Evolutionary conservation across 2,888 invertebrate genomes (phyloP).

Genomic region (Spodoptera littoralis): DNA sequence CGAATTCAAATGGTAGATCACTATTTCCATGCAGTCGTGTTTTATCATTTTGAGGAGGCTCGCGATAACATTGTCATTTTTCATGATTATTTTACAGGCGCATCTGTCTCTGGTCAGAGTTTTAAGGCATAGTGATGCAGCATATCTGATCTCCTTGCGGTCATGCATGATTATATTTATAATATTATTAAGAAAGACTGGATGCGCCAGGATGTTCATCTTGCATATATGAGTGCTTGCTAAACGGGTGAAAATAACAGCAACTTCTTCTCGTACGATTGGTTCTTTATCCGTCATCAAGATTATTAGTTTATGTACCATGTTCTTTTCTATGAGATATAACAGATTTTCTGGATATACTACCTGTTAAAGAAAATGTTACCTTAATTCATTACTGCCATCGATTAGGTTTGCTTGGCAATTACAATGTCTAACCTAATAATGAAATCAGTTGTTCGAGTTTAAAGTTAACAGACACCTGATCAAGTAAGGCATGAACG

Average conservation of each 20-base stretch:
- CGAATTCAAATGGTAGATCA: conserved; percentile 75
- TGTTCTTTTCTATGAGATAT: conserved; percentile 73
- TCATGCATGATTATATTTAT: conserved; percentile 75
- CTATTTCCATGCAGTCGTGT: conserved; percentile 77
- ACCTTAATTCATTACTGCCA: no score
- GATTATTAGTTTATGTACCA: conserved; percentile 78
- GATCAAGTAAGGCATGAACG: conserved; percentile 77
- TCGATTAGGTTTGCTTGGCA: no score
- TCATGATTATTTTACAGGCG: conserved; percentile 67
- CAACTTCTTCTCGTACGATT: conserved; percentile 78
- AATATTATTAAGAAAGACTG: conserved; percentile 71
- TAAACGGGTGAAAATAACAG: conserved; percentile 72
- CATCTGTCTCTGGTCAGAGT: conserved; percentile 73
- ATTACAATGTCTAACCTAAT: no score
- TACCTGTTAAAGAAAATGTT: conserved; percentile 64
- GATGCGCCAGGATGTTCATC: conserved; percentile 69
- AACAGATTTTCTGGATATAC: conserved; percentile 79
- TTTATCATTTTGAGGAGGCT: conserved; percentile 78
- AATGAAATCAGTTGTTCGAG: no score
- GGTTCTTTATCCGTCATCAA: conserved; percentile 74
- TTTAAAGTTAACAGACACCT: conserved; percentile 60
- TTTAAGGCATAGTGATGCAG: conserved; percentile 74
- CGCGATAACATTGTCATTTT: conserved; percentile 70
- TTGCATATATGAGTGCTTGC: conserved; percentile 74
- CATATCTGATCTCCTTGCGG: conserved; percentile 78